Evolutionary conservation across 2,797 vertebrate species (phyloP), one percentile per base, ranked within the genome.

Genomic region (Lepilemur ruficaudatus): DNA sequence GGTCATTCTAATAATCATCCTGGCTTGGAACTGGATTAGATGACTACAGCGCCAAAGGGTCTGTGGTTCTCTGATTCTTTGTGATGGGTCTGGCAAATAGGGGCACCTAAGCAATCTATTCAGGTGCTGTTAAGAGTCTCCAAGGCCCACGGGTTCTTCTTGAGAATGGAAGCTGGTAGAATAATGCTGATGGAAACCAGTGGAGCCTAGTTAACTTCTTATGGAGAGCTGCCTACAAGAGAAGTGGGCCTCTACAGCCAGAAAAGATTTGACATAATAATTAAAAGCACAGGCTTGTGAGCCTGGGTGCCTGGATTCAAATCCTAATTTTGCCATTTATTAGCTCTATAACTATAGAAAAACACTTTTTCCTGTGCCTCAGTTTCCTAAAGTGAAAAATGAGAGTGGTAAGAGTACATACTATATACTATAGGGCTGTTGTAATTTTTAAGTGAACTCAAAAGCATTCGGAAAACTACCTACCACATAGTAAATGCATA

Each of bases 301-400:
- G 20, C 4, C 11, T 55, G 7, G 43, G 23, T 82, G 17, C 41
- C 17, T 73, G 22, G 1, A 79, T 79, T 65, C 28, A 80, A 80
- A 85, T 65, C 38, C 28, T 9, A 79, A 46, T 89, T 72, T 72
- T 89, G 20, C 12, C 32, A 93, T 83, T 84, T 72, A 50, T 17
- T 67, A 75, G 15, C n/a, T 89, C 65, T 35, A 7, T 85, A 59
- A 65, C 12, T 73, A 85, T 67, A 81, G 48, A n/a, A 23, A 85
- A 59, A 14, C 70, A 84, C 25, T 90, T 80, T 13, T 80, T 13
- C 20, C 4, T 63, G 86, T 86, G 30, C 23, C 2, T 89, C 48
- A 67, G n/a, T 95, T 93, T 76, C 25, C 70, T 61, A 43, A 92
- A 70, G n/a, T 85, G 73, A 86, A 70, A 83, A 84, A 48, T 86